Evolutionary conservation across 2,113 vertebrate genomes (phyloP).

Genomic region (Andinoacara biseriatus): DNA sequence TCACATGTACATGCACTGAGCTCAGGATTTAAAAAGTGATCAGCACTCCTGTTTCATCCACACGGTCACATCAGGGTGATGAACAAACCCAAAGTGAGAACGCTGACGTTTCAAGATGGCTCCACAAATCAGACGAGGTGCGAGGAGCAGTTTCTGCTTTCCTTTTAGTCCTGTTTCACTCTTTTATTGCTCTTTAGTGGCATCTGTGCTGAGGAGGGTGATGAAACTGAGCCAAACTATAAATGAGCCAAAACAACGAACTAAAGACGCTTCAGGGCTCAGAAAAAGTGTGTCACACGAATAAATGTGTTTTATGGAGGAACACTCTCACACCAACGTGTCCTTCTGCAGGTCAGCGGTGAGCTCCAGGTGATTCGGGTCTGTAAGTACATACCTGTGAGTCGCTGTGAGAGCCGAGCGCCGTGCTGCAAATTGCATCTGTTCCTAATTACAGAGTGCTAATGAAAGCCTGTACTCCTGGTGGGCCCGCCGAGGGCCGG

Average conservation of each 20-base stretch:
- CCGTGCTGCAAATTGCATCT: slow-evolving; percentile 72
- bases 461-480: slow-evolving; percentile 78
- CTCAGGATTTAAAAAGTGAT: background rate
- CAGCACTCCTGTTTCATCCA: background rate
- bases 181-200: background rate
- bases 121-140: background rate
- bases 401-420: slow-evolving; percentile 30
- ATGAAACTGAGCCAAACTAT: background rate
- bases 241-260: background rate
- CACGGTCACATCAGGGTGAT: background rate
- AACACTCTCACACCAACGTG: background rate
- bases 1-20: background rate
- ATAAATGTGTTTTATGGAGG: background rate
- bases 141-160: background rate
- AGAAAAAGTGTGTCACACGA: background rate
- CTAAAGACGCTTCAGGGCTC: background rate
- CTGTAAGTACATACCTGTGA: slow-evolving; percentile 20
- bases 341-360: background rate
- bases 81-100: background rate
- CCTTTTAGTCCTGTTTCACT: background rate
- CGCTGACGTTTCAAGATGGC: background rate
- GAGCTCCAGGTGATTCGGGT: slow-evolving; percentile 17
- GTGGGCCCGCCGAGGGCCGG: slow-evolving; percentile 50
- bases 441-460: slow-evolving; percentile 80
- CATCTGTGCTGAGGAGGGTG: background rate